Base-by-base conservation (phyloP, 2,113 vertebrate genomes). In the Apeltes quadracus region DNA sequence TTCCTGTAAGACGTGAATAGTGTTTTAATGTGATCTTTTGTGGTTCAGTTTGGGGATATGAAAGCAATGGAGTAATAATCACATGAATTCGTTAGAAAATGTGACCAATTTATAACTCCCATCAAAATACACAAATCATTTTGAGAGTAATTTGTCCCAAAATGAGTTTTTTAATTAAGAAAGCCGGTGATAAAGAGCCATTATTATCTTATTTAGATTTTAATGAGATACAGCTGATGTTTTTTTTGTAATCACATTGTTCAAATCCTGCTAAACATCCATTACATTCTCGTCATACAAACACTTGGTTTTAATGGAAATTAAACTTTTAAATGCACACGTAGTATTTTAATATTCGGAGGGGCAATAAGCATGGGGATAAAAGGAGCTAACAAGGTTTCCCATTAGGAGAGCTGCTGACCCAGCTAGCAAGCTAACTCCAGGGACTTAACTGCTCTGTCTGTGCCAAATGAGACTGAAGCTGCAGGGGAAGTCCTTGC, bases 1-100 rank as follows among this genome's bases (percentile, higher is more conserved):
- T 27, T 96, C 94, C 4, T 91, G 81, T n/a, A 84, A 90, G 55
- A 94, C 59, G 71, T 13, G 50, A 61, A 41, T 7, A 34, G 8
- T 5, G 25, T 7, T 18, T 3, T 3, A 54, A 53, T 5, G 3
- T 54, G 23, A 39, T 12, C 1, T 29, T 8, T 32, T 67, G 27
- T 59, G 20, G 32, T 66, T n/a, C 1, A 23, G n/a, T 36, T 18
- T n/a, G 12, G 43, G 18, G 6, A 55, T 15, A 54, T 32, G 12
- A 59, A 54, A 63, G 27, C n/a, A 20, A 6, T 34, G n/a, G 4
- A 25, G 10, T 32, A 34, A 46, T 23, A 44, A 56, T 39, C 15
- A 25, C 51, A 57, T 22, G 1, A 12, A 50, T 9, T 22, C 15
- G 36, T 27, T 8, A n/a, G 11, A 55, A 56, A 13, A 32, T 3